Conservation (phyloP, 2,113 vertebrate genomes). For the Eleginops maclovinus region DNA sequence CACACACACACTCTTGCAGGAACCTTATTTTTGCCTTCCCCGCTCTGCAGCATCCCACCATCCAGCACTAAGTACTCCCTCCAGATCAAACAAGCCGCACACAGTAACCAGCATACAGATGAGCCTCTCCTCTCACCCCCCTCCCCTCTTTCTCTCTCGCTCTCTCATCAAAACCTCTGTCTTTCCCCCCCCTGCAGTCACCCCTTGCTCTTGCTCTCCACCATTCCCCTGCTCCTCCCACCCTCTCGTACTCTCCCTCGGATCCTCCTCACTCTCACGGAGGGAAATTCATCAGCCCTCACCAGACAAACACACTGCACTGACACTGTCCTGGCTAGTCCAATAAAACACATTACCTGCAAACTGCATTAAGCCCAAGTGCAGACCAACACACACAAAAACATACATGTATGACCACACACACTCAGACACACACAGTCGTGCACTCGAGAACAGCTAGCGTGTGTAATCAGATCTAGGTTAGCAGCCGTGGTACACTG, state of each 20-base stretch:
- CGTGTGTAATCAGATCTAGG: conserved; percentile 74
- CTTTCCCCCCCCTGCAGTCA: conserved; percentile 70
- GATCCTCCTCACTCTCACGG: conserved; percentile 51
- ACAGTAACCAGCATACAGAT: conserved; percentile 82
- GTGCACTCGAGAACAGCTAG: conserved; percentile 18
- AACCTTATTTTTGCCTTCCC: conserved; percentile 71
- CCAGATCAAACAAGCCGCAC: conserved; percentile 80
- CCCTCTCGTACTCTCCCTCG: conserved; percentile 18
- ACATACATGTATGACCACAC: neutral
- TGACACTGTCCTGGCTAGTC: conserved; percentile 53
- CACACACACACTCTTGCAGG: conserved; percentile 50
- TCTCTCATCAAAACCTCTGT: conserved; percentile 66
- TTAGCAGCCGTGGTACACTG: conserved; percentile 60
- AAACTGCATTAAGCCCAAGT: conserved; percentile 64
- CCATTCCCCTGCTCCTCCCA: conserved; percentile 7
- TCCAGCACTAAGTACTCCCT: conserved; percentile 77
- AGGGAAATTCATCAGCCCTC: conserved; percentile 57
- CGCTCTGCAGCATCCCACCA: conserved; percentile 71
- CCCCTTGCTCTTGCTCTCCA: conserved; percentile 57
- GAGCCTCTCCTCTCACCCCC: conserved; percentile 63
- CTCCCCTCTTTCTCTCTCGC: conserved; percentile 27
- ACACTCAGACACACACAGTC: conserved; percentile 4
- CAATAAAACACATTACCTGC: conserved; percentile 72
- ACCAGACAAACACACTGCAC: conserved; percentile 55
- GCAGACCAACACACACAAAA: conserved; percentile 16